Percentiles rank a stretch among this genome's conserved stretches.
phyloP scores from a whole-genome alignment of 2,888 invertebrate species.

The Phyllotreta striolata region DNA sequence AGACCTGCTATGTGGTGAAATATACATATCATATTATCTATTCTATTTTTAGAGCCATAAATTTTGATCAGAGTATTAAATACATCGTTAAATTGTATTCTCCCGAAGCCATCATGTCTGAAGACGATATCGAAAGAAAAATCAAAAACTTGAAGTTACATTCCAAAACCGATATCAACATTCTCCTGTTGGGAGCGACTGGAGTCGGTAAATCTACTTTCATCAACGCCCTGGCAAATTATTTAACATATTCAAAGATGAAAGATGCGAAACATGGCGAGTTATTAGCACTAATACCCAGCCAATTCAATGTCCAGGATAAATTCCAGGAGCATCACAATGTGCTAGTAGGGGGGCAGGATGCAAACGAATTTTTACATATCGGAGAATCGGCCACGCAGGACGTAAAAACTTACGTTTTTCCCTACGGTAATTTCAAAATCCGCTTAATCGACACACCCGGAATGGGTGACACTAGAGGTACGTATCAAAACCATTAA shows the following conservation, averaged over 20 bases:
- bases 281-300: conserved; percentile 50
- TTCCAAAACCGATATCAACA: conserved; percentile 49
- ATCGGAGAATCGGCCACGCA: conserved; percentile 46
- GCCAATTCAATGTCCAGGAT: conserved; percentile 47
- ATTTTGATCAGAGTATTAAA: too few species aligned
- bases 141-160: conserved; percentile 29
- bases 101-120: neutral
- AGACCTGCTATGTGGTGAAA: too few species aligned
- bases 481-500: conserved; percentile 49
- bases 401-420: conserved; percentile 47
- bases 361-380: conserved; percentile 45
- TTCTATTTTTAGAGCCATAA: too few species aligned
- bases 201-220: conserved; percentile 58
- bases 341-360: conserved; percentile 46
- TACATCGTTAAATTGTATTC: neutral
- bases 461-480: conserved; percentile 53
- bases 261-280: conserved; percentile 45
- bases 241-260: conserved; percentile 47
- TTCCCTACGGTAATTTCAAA: conserved; percentile 40
- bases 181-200: conserved; percentile 55
- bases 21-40: too few species aligned
- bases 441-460: conserved; percentile 57
- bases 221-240: conserved; percentile 56
- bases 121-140: conserved; percentile 18
- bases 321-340: conserved; percentile 43